Conservation (phyloP, 2,888 invertebrate genomes). For the Macrophya alboannulata region DNA sequence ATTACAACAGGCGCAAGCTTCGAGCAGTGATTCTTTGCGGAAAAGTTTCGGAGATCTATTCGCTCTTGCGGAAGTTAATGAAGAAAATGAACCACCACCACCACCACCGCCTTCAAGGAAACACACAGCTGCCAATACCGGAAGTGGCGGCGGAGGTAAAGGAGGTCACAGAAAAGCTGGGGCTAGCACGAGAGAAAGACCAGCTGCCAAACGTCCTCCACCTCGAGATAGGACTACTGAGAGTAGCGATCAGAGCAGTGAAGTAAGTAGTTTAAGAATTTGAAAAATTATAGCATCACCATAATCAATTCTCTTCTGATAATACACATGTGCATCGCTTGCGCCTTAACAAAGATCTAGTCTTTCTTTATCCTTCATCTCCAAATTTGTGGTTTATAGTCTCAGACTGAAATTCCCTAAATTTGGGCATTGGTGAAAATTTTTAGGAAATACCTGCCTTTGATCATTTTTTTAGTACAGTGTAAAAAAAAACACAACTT, state of each 20-base stretch:
- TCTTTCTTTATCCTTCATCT: background rate
- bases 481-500: background rate
- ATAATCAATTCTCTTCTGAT: background rate
- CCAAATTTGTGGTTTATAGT: background rate
- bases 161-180: conserved; percentile 73
- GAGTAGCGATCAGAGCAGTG: conserved; percentile 90
- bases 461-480: background rate
- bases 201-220: conserved; percentile 73
- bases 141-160: conserved; percentile 67
- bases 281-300: background rate
- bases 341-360: background rate
- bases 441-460: background rate
- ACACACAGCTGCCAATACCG: conserved; percentile 70
- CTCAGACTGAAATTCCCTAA: background rate
- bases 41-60: conserved; percentile 95
- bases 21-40: conserved; percentile 94
- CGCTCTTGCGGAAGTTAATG: conserved; percentile 89
- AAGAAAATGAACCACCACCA: conserved; percentile 86
- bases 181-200: conserved; percentile 74
- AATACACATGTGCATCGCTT: background rate
- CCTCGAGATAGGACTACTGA: conserved; percentile 73
- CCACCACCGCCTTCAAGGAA: conserved; percentile 82
- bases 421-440: background rate
- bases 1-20: conserved; percentile 92
- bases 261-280: conserved; percentile 81